Base-by-base conservation (phyloP, 1,140 invertebrate species). In the Drosophila tani region DNA sequence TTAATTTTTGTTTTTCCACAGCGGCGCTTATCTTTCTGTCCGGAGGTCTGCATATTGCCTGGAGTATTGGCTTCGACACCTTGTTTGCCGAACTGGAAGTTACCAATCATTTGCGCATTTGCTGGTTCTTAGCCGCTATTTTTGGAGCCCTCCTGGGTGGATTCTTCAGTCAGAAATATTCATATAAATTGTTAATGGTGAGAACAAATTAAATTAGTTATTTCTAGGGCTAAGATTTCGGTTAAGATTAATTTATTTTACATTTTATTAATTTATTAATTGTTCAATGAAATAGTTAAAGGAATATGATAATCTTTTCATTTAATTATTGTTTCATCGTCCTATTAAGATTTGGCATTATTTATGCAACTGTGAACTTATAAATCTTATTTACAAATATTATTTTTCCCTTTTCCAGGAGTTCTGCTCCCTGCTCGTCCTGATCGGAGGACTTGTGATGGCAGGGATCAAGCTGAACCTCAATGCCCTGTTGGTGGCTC, bases 11-110 rank as follows among this genome's bases (percentile, higher is more conserved):
- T 32, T 41, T 1, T 14, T 8, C 64, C 58, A 12, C 19, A 87
- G 84, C 73, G 64, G 81, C 85, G 0, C 24, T 88, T 29, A 69
- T 90, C 15, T 88, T 88, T 7, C n/a, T 88, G 7, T 68, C 85
- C 3, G 85, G 85, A 15, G 85, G 85, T 11, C 51, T 88, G 67
- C 80, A 90, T 51, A 81, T 88, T n/a, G 91, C 91, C 38, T 92
- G 84, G 81, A 86, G 87, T 65, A 79, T 81, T 78, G 84, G 84
- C 6, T 90, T 88, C 11, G 53, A 57, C 27, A 68, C 17, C 24
- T 17, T 51, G 0, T 35, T 41, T 21, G 46, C 49, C 41, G 71
- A 86, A 32, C 9, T 80, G 9, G 45, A 60, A n/a, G 70, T 63
- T 11, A 55, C 27, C 5, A 50, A 35, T 27, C 87, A 91, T 45